Evolutionary conservation across 2,888 invertebrate species (phyloP), one percentile per base, ranked within the genome.

Genomic region (Scrobipalpa costella): DNA sequence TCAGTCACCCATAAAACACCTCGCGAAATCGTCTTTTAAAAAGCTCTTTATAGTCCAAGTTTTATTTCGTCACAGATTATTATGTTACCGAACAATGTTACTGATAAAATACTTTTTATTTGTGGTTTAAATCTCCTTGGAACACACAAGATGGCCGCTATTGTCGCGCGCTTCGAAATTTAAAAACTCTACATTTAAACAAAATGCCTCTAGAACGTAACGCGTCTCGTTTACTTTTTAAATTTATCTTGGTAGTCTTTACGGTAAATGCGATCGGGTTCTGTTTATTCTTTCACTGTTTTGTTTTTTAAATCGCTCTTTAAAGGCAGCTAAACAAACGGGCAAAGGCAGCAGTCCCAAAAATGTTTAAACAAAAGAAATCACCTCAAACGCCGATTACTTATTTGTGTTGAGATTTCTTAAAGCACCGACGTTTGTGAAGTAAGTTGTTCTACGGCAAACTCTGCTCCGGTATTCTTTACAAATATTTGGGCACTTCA

Each of bases 281-380:
- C 69, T 76, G 69, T 73, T 73, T 74, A 71, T 68, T 70, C 71
- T 74, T 75, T 73, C 73, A 77, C 79, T 73, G 76, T 73, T 73
- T 73, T 79, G 74, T 83, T 82, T 82, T 73, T 68, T 74, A 80
- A 76, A 73, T 76, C 70, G 77, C 73, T 78, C 74, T 72, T 70
- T 65, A 68, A 67, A 68, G 72, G 71, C 71, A 73, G 71, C 71
- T 74, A 73, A 74, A 66, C 67, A 78, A 78, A 76, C 70, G 74
- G 63, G 65, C 71, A 67, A 83, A 85, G 84, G 85, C 87, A 82
- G 85, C 87, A 83, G 84, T 81, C 84, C 86, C 81, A 78, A 79
- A 82, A 81, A 81, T 81, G 83, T 86, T 84, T 81, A 82, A 87
- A 88, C 83, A 86, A 87, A 85, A 83, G 73, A 76, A 78, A 80